Evolutionary conservation across 1,140 invertebrate genomes (phyloP).

Genomic region (Microplitis demolitor): DNA sequence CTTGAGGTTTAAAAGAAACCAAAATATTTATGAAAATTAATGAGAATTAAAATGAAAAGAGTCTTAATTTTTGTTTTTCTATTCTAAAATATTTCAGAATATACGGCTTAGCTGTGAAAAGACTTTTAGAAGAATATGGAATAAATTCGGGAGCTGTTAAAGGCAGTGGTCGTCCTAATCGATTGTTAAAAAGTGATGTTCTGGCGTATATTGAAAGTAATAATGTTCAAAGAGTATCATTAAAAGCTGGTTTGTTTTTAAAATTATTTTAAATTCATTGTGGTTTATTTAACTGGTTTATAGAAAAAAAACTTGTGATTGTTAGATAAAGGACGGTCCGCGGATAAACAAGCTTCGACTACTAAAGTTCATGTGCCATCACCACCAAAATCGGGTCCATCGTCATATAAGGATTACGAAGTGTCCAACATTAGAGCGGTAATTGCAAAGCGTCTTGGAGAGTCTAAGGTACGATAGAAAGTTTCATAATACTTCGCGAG

Average conservation of each 20-base stretch:
- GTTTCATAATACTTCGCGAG: neutral
- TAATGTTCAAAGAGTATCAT: conserved; percentile 60
- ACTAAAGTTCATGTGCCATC: conserved; percentile 6
- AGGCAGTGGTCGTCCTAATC: conserved; percentile 66
- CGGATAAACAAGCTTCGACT: neutral
- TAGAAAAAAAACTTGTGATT: neutral
- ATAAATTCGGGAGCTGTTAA: conserved; percentile 60
- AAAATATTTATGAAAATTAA: neutral
- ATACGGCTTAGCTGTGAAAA: conserved; percentile 69
- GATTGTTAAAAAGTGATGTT: conserved; percentile 71
- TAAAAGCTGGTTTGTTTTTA: conserved; percentile 45
- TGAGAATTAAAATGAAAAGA: neutral
- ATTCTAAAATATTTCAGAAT: conserved; percentile 40
- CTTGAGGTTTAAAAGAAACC: neutral
- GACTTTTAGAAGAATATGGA: conserved; percentile 67
- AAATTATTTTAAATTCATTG: neutral
- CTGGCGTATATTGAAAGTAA: conserved; percentile 65
- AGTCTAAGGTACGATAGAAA: conserved; percentile 78
- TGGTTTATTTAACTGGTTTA: no score
- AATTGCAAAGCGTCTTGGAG: conserved; percentile 88
- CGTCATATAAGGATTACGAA: conserved; percentile 77
- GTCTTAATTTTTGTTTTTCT: no score
- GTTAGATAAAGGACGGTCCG: neutral
- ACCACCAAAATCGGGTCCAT: conserved; percentile 36
- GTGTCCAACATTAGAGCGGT: conserved; percentile 85